Evolutionary conservation across 1,140 invertebrate genomes (phyloP), one percentile per base, ranked within the genome.

Genomic region (Drosophila tani): DNA sequence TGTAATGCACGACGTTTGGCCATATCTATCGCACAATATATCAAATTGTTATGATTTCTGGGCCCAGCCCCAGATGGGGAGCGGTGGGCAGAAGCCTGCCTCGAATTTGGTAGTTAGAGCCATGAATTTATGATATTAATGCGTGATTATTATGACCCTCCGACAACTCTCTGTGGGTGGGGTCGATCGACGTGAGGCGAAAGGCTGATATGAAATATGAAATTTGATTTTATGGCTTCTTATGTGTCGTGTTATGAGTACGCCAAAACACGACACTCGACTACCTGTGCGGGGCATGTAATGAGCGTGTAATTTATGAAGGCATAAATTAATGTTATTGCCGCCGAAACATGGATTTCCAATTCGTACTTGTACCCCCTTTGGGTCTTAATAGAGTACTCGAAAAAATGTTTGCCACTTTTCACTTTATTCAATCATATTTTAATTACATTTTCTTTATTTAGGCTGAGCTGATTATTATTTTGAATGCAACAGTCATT

Each of bases 101-200:
- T 78, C 49, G 83, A 81, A 87, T 87, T 78, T 40, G 63, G 60
- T 76, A 64, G 81, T 46, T 56, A 60, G 29, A 68, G 73, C 63
- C 76, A 87, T 71, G 81, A 88, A 88, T 88, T 88, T 88, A 90
- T 90, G 84, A 85, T 90, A 81, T 79, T 90, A 88, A 68, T 79
- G 66, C 84, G 75, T 79, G 84, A 75, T 84, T 88, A 84, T 84
- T 65, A 90, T 85, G 69, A 73, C 56, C 70, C 62, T 57, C 51
- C 19, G 43, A 32, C 51, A 21, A 24, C 17, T 27, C n/a, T 8
- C 32, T n/a, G 62, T 43, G 63, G 60, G 58, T 49, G 47, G 38
- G 58, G 40, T 73, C 55, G 55, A 47, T 27, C 43, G 60, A 87
- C 83, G 83, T 87, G 83, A 87, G 55, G n/a, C 62, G 83, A 78